phyloP scores from a whole-genome alignment of 2,113 vertebrate genomes.

The Prinia subflava region DNA sequence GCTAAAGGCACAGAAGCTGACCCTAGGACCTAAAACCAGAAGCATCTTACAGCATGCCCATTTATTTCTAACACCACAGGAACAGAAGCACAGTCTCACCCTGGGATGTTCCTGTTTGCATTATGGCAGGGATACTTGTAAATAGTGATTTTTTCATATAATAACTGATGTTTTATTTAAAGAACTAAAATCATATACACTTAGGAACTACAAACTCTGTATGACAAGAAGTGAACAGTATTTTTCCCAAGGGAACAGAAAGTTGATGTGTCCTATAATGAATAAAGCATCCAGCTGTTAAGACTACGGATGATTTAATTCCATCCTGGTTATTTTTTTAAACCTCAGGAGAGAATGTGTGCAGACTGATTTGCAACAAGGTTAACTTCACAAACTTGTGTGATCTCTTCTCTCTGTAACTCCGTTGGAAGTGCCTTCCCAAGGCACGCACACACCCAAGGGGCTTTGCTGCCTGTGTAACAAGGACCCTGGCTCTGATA shows the following conservation, averaged over 20 bases:
- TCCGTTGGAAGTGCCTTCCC: not conserved
- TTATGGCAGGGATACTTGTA: not conserved
- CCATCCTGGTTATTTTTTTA: not conserved
- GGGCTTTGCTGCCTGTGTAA: fast-evolving
- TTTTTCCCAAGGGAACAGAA: not conserved
- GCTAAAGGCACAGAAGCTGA: not conserved
- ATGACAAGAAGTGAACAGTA: not conserved
- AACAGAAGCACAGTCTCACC: not conserved
- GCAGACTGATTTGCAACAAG: not conserved
- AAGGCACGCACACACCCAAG: fast-evolving
- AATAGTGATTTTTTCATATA: not conserved
- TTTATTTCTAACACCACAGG: not conserved
- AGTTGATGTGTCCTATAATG: not conserved
- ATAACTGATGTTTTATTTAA: not conserved
- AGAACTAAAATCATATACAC: not conserved
- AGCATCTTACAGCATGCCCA: not conserved
- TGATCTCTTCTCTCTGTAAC: not conserved
- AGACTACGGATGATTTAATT: not conserved
- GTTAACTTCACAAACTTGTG: not conserved
- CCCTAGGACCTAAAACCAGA: not conserved
- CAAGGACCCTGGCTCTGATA: not conserved
- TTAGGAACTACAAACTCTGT: not conserved
- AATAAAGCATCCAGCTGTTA: not conserved
- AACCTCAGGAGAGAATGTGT: not conserved
- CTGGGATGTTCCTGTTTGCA: not conserved